Percentiles rank a stretch among this genome's conserved stretches.
Conservation (phyloP, 2,797 vertebrate genomes). For the Morelia viridis region DNA sequence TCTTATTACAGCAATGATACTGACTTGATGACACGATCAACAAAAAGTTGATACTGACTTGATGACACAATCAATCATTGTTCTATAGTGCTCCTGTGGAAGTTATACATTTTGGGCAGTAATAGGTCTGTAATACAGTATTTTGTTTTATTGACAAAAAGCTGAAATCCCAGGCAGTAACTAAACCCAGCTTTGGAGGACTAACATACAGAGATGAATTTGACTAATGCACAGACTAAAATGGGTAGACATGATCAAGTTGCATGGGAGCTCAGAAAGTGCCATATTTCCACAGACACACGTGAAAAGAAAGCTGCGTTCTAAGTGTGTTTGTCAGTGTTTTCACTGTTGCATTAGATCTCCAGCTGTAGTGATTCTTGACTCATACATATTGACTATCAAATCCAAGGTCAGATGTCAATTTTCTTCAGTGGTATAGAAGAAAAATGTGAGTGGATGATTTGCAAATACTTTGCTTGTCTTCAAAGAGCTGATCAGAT, state of each 20-base stretch:
- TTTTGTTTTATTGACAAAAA: not conserved
- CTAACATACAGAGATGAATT: not conserved
- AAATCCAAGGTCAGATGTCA: not conserved
- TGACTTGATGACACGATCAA: not conserved
- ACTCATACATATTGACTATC: not conserved
- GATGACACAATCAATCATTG: not conserved
- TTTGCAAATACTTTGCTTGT: conserved; percentile 24
- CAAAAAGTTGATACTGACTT: not conserved
- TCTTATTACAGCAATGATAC: too few relatives aligned
- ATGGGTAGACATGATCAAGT: not conserved
- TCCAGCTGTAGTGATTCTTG: not conserved
- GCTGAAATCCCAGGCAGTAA: not conserved
- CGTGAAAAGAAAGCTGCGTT: not conserved
- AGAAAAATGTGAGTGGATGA: not conserved
- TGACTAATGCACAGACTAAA: not conserved
- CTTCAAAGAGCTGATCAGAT: conserved; percentile 35
- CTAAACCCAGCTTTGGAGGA: not conserved
- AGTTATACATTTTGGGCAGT: not conserved
- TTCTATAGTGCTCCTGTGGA: not conserved
- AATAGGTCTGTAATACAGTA: not conserved
- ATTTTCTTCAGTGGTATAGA: not conserved
- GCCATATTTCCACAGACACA: not conserved
- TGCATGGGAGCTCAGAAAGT: conserved; percentile 11
- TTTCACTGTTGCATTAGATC: not conserved
- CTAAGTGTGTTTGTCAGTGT: conserved; percentile 28